Base-by-base conservation (phyloP, 2,888 invertebrate species). In the Lysandra coridon region DNA sequence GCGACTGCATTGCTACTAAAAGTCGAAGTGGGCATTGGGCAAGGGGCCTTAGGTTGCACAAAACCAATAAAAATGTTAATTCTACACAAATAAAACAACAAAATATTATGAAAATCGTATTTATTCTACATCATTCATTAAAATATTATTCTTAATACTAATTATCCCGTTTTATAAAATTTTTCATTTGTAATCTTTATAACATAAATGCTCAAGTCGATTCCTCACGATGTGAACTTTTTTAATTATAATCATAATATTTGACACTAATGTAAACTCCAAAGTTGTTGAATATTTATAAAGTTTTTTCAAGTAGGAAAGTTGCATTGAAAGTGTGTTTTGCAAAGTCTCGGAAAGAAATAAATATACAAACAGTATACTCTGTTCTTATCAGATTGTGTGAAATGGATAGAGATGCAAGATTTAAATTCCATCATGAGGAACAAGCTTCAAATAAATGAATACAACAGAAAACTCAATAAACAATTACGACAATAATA, bases 61-160 rank as follows among this genome's bases (percentile, higher is more conserved):
- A 53, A 14, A 53, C 14, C 3, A 3, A 44, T 44, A 1, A 1
- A 53, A 53, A 53, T 14, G 14, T 14, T 14, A 14, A 53, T 53
- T 57, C 49, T 49, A 49, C 17, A 49, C 69, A 73, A 79, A 60
- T 74, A 74, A 79, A 79, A 79, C 73, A 78, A 73, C 74, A 30
- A 53, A 74, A 60, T 40, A 40, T 74, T 79, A 79, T 74, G 79
- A 79, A 79, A 74, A 74, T 44, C 74, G 79, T 79, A 79, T 79
- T 74, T 79, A 79, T 79, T 79, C 40, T 78, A 37, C 33, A 79
- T 79, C 76, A 79, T 79, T 76, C 40, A 79, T 75, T 79, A 79
- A 76, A 79, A 79, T 79, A 79, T 79, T 76, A 69, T 76, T 44
- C 74, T 76, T 79, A 79, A 57, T 74, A 37, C 60, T 79, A 79